phyloP scores from a whole-genome alignment of 2,888 invertebrate species.

The Acanthosepion lycidas region DNA sequence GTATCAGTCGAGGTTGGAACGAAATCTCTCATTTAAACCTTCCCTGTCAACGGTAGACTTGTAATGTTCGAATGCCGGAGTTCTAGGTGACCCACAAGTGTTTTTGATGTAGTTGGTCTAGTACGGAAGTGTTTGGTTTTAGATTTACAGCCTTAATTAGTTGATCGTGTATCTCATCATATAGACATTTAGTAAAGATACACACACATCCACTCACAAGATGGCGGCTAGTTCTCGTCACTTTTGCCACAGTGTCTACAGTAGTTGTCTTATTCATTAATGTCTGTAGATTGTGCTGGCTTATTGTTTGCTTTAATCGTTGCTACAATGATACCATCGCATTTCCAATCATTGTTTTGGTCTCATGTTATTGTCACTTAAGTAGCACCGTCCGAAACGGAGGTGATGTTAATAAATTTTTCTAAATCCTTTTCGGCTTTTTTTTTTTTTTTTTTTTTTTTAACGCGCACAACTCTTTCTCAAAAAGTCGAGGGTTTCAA shows the following conservation, averaged over 20 bases:
- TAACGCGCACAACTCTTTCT: too few species aligned
- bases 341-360: not conserved
- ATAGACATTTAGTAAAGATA: not conserved
- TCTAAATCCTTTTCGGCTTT: too few species aligned
- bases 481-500: too few species aligned
- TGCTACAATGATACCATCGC: not conserved
- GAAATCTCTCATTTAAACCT: not conserved
- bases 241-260: not conserved
- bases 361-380: not conserved
- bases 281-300: not conserved
- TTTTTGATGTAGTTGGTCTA: not conserved
- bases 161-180: not conserved
- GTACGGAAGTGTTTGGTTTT: not conserved
- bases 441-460: too few species aligned
- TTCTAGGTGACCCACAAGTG: not conserved
- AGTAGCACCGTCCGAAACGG: not conserved
- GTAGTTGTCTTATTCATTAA: not conserved
- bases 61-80: slow-evolving; percentile 42
- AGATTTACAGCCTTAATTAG: slow-evolving; percentile 4
- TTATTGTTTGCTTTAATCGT: not conserved
- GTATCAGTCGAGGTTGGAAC: slow-evolving; percentile 36
- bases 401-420: not conserved
- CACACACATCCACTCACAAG: slow-evolving; percentile 25
- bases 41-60: too few species aligned
- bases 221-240: slow-evolving; percentile 41